Evolutionary conservation across 2,888 invertebrate species (phyloP).

Genomic region (Tipula lateralis): DNA sequence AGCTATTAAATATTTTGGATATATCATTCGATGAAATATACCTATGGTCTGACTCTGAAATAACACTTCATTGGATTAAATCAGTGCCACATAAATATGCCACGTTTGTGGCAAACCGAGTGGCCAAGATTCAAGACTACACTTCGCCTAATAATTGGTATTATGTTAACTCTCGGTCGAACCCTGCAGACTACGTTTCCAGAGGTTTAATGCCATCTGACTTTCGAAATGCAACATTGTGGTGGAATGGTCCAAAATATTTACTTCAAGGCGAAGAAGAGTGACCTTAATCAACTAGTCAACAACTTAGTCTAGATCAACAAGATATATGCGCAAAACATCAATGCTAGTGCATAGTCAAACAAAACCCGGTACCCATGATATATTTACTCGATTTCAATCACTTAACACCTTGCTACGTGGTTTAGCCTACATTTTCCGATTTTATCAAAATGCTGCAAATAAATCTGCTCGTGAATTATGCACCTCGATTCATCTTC

Average conservation of each 20-base stretch:
- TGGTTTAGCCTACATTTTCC: neutral
- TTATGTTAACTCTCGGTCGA: neutral
- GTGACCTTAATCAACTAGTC: too few species aligned
- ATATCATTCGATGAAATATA: neutral
- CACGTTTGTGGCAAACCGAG: neutral
- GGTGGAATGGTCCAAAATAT: too few species aligned
- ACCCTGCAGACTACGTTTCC: neutral
- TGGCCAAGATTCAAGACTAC: neutral
- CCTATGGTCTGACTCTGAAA: neutral
- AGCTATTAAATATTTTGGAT: too few species aligned
- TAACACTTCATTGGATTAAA: neutral
- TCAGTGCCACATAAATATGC: neutral
- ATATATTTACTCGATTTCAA: too few species aligned
- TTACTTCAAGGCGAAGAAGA: too few species aligned
- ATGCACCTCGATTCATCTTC: neutral
- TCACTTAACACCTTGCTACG: neutral
- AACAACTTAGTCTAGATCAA: neutral
- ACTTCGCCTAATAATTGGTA: neutral
- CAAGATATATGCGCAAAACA: neutral
- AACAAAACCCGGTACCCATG: too few species aligned
- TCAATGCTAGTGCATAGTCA: neutral
- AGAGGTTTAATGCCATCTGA: neutral
- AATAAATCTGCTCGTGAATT: neutral
- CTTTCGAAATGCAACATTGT: neutral
- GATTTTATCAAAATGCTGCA: neutral